phyloP scores from a whole-genome alignment of 2,888 invertebrate species.

The Drosophila mimica region DNA sequence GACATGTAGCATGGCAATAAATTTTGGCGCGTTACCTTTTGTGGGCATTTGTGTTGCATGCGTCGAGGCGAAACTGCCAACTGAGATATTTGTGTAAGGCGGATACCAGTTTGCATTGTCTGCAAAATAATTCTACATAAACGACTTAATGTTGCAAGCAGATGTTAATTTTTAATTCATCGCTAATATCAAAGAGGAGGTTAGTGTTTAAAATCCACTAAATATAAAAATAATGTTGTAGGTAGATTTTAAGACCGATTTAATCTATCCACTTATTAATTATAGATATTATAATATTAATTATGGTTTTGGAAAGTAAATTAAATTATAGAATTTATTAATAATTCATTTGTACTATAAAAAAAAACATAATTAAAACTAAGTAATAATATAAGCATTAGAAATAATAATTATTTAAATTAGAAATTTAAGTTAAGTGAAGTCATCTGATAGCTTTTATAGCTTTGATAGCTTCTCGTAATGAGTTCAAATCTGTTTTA shows the following conservation, averaged over 20 bases:
- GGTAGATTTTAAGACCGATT: not conserved
- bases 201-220: not conserved
- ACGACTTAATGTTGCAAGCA: not conserved
- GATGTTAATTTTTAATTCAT: not conserved
- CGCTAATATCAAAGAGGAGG: not conserved
- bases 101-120: conserved; percentile 7
- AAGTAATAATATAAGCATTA: not conserved
- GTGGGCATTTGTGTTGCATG: conserved; percentile 52
- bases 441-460: not conserved
- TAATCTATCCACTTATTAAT: not conserved
- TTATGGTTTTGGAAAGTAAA: not conserved
- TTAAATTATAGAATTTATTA: not conserved
- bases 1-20: conserved; percentile 54
- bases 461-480: not conserved
- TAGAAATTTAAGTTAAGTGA: not conserved
- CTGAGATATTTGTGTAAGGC: conserved; percentile 28
- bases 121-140: conserved; percentile 13
- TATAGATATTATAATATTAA: too few relatives aligned
- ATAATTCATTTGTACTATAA: not conserved
- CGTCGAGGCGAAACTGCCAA: conserved; percentile 32
- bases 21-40: conserved; percentile 62
- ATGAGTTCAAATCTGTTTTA: not conserved
- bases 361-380: not conserved
- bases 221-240: too few relatives aligned
- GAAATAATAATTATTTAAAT: too few relatives aligned